Evolutionary conservation across 1,140 invertebrate species (phyloP).

Genomic region (Wiebesia pumilae): DNA sequence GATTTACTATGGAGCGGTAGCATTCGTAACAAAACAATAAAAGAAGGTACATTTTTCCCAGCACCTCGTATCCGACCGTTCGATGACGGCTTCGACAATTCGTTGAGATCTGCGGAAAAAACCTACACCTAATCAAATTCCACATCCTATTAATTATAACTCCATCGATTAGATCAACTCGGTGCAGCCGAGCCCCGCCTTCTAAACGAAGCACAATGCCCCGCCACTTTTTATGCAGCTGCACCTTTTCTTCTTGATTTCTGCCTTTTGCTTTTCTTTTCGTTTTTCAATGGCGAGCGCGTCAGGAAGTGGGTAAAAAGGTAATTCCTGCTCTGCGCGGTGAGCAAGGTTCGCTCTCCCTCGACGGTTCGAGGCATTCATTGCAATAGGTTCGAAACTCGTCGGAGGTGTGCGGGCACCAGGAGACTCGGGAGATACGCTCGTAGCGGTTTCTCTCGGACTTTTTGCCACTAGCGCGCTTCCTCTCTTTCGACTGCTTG

Average conservation of each 20-base stretch:
- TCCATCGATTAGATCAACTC: constrained; percentile 11
- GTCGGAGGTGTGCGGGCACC: not conserved
- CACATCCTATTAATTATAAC: constrained; percentile 47
- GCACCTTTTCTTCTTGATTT: not conserved
- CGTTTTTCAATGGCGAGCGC: not conserved
- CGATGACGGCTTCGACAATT: not conserved
- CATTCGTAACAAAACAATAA: not conserved
- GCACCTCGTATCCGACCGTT: not conserved
- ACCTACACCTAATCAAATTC: constrained; percentile 35
- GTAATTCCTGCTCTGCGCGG: constrained; percentile 24
- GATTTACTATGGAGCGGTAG: not conserved
- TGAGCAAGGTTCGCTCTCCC: not conserved
- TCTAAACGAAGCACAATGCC: constrained; percentile 13
- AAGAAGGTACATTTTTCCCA: not conserved
- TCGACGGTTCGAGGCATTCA: not conserved
- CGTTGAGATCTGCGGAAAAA: not conserved
- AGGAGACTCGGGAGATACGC: not conserved
- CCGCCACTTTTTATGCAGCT: not conserved
- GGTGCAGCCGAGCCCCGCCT: not conserved
- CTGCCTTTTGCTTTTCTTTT: not conserved
- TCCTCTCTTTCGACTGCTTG: not conserved
- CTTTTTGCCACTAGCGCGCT: not conserved
- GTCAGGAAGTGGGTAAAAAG: constrained; percentile 38
- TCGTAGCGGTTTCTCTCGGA: not conserved
- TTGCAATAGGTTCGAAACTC: not conserved